A percentile compares a stretch with the other conserved stretches of the same genome.
Evolutionary conservation across 1,140 invertebrate genomes (phyloP).

Genomic region (Ganaspis sp.): DNA sequence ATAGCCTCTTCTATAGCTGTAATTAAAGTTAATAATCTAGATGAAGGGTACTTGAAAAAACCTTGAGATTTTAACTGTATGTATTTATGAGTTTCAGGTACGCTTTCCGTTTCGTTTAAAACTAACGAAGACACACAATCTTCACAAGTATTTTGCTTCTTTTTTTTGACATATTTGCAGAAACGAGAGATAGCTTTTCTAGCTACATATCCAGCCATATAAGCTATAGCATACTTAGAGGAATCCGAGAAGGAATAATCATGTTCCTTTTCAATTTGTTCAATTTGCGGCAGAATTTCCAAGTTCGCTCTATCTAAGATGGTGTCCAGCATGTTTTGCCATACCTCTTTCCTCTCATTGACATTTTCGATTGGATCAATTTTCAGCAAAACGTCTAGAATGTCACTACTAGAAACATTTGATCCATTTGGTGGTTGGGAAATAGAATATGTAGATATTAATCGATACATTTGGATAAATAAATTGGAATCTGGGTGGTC

Average conservation of each 20-base stretch:
- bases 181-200: not conserved
- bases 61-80: not conserved
- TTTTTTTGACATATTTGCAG: not conserved
- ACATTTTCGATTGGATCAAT: not conserved
- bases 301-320: not conserved
- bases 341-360: not conserved
- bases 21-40: no score
- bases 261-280: not conserved
- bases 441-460: conserved; percentile 9
- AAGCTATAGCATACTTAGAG: not conserved
- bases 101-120: not conserved
- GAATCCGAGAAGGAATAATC: not conserved
- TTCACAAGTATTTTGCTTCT: not conserved
- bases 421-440: not conserved
- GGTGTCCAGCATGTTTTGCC: not conserved
- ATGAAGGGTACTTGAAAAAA: not conserved
- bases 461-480: conserved; percentile 33
- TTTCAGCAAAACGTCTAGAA: not conserved
- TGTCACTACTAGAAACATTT: not conserved
- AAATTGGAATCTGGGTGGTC: conserved; percentile 43
- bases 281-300: not conserved
- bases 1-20: no score
- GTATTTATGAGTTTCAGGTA: not conserved
- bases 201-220: not conserved
- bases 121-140: not conserved